Percentiles rank a stretch among this genome's conserved stretches.
Evolutionary conservation across 2,113 vertebrate species (phyloP).

Genomic region (Heteronetta atricapilla): DNA sequence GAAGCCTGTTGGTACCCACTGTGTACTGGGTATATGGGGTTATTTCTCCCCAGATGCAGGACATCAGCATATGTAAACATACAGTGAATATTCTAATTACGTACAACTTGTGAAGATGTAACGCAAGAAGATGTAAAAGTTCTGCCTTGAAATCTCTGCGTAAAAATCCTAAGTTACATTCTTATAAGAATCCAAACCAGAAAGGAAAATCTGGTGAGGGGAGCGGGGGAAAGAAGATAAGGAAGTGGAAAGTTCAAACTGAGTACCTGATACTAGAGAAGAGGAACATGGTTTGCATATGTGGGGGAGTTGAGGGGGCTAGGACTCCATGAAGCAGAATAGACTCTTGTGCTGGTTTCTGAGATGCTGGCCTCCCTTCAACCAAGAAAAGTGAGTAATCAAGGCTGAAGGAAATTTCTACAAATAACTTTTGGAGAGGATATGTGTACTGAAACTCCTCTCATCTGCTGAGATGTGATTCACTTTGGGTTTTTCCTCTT

Average conservation of each 20-base stretch:
- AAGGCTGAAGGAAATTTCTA: neutral
- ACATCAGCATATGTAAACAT: neutral
- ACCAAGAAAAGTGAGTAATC: neutral
- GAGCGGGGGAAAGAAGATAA: neutral
- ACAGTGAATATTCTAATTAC: neutral
- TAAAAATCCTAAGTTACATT: neutral
- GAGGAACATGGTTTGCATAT: no score
- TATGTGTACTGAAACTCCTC: neutral
- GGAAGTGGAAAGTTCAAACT: neutral
- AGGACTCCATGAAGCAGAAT: neutral
- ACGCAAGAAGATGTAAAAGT: neutral
- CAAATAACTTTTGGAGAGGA: neutral
- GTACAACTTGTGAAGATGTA: neutral
- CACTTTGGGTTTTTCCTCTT: neutral
- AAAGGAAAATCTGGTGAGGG: neutral
- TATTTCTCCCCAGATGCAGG: neutral
- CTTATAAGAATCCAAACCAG: neutral
- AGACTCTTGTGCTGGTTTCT: neutral
- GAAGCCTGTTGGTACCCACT: rapidly evolving
- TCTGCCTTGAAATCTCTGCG: neutral
- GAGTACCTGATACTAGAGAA: neutral
- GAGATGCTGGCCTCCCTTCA: neutral
- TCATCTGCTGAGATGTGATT: neutral
- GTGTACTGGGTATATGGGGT: neutral
- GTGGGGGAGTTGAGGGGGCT: neutral